Conservation (phyloP, 2,113 vertebrate species). For the Scatophagus argus region DNA sequence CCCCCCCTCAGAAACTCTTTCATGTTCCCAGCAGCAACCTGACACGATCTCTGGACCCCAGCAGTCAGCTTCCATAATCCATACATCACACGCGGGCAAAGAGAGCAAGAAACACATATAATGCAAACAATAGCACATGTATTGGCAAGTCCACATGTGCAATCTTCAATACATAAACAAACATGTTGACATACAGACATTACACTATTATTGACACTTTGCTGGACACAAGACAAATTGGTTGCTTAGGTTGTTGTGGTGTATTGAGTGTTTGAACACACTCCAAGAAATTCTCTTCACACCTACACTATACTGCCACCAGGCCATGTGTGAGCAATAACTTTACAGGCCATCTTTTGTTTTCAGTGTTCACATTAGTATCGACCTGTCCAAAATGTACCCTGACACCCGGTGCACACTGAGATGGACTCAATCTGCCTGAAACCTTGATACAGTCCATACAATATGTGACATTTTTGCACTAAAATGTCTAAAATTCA, state of each 20-base stretch:
- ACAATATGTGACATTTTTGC: too few species aligned
- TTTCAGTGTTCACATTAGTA: neutral
- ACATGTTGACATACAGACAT: constrained; percentile 24
- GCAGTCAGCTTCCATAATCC: constrained; percentile 74
- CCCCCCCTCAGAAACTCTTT: constrained; percentile 73
- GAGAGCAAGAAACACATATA: constrained; percentile 3
- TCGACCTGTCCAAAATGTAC: neutral
- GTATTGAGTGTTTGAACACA: constrained; percentile 25
- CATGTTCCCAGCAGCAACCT: constrained; percentile 82
- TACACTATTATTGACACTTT: constrained; percentile 7
- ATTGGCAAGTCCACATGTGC: constrained; percentile 22
- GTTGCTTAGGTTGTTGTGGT: constrained; percentile 1
- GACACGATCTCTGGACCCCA: constrained; percentile 76
- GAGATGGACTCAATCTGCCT: neutral
- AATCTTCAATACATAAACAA: constrained; percentile 36
- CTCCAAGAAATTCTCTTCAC: constrained; percentile 9
- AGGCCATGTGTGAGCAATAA: neutral
- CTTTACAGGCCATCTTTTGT: neutral
- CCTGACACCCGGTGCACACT: neutral
- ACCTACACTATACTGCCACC: neutral
- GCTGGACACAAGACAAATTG: constrained; percentile 25
- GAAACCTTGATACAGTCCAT: too few species aligned
- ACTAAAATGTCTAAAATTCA: too few species aligned
- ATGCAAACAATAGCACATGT: constrained; percentile 30
- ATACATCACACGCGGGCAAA: constrained; percentile 66